These are phyloP conservation scores for Gila orcuttii DNA, from an alignment of 2,113 vertebrate species.

Conservation along the genomic window DNA sequence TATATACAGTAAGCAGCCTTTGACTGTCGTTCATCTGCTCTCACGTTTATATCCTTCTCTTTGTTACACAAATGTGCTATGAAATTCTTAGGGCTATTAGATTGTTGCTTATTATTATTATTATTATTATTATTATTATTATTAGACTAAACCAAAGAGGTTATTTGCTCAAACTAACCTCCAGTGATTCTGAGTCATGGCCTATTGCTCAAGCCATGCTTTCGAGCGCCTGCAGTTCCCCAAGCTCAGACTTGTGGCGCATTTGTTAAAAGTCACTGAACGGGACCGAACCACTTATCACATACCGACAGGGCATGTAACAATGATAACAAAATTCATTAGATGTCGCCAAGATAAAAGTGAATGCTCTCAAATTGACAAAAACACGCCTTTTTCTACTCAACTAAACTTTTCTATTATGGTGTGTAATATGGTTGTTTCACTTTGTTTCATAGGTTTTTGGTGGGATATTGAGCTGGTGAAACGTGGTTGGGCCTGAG, in stretches of 20 bases:
- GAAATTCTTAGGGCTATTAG: not conserved
- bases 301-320: not conserved
- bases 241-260: conserved; percentile 40
- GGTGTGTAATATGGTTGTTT: not conserved
- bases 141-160: not conserved
- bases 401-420: not conserved
- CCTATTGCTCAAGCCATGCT: conserved; percentile 16
- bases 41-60: not conserved
- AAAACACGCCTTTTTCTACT: not conserved
- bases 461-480: not conserved
- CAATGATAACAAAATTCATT: not conserved
- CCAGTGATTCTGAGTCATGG: conserved; percentile 33
- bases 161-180: not conserved
- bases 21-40: not conserved
- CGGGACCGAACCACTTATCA: conserved; percentile 24
- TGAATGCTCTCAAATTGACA: not conserved
- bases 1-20: not conserved
- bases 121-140: not conserved
- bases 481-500: not conserved
- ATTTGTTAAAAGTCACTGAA: conserved; percentile 40
- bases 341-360: not conserved
- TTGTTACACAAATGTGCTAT: not conserved
- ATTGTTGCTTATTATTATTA: not conserved
- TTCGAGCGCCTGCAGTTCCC: conserved; percentile 13
- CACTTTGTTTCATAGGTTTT: not conserved